Percentiles rank a stretch among this genome's conserved stretches.
These are phyloP conservation scores for Trachemys scripta DNA, from an alignment of 2,113 vertebrate species.

Conservation along the genomic window DNA sequence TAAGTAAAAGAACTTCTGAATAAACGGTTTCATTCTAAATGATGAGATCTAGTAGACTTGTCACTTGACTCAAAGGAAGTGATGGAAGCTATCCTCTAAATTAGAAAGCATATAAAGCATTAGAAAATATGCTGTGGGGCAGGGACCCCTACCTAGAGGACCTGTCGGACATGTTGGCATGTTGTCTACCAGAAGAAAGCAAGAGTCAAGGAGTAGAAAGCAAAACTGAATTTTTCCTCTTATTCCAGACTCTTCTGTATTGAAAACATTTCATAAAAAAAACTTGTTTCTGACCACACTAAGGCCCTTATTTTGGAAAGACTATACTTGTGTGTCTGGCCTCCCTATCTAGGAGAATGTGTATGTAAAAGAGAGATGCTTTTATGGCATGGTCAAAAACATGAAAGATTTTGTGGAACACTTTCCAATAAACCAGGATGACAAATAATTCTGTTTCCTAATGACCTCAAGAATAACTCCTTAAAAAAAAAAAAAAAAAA, in stretches of 20 bases:
- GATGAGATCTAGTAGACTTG: neutral
- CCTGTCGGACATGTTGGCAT: neutral
- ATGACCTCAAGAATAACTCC: neutral
- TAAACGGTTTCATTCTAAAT: conserved; percentile 13
- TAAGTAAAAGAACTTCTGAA: conserved; percentile 14
- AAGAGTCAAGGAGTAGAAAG: neutral
- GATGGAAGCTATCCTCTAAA: neutral
- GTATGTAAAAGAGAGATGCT: neutral
- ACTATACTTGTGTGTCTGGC: neutral
- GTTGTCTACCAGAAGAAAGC: neutral
- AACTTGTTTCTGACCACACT: neutral
- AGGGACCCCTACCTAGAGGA: neutral
- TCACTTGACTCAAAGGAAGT: neutral
- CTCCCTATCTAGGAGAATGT: neutral
- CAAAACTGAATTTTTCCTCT: neutral
- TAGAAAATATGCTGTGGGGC: neutral
- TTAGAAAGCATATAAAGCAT: neutral
- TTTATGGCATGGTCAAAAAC: neutral
- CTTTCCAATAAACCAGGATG: neutral
- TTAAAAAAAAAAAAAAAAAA: too few species aligned
- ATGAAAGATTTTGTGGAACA: neutral
- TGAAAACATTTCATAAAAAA: neutral
- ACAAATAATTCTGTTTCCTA: neutral
- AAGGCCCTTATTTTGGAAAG: neutral
- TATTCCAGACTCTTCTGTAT: neutral